A percentile compares a stretch with the other conserved stretches of the same genome.
These are phyloP conservation scores for Channa striata DNA, from an alignment of 2,797 vertebrate genomes.

Conservation along the genomic window DNA sequence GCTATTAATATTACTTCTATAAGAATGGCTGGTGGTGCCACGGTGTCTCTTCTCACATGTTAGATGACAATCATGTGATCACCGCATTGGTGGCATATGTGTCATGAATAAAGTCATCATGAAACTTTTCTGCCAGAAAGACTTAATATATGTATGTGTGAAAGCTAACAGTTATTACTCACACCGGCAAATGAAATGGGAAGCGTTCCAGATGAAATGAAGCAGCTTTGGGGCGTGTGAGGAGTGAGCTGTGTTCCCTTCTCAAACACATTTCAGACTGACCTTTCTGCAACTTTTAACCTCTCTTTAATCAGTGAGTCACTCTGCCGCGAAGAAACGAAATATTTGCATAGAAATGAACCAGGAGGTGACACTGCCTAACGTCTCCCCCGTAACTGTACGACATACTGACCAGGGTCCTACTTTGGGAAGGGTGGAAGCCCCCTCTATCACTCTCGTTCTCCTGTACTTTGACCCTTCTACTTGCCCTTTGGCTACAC, in stretches of 20 bases:
- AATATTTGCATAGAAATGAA: constrained; percentile 4
- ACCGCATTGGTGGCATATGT: background rate
- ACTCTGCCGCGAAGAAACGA: background rate
- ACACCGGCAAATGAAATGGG: background rate
- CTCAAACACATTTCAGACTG: background rate
- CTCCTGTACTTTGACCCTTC: constrained; percentile 53
- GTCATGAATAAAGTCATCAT: background rate
- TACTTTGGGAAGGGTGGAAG: constrained; percentile 67
- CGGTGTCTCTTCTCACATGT: background rate
- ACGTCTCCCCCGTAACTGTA: constrained; percentile 19
- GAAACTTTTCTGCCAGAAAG: background rate
- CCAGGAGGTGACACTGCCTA: background rate
- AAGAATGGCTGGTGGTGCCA: background rate
- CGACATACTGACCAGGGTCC: constrained; percentile 18
- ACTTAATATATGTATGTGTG: background rate
- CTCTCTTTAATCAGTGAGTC: constrained; percentile 5
- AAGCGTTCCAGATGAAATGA: background rate
- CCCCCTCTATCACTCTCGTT: constrained; percentile 42
- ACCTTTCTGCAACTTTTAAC: background rate
- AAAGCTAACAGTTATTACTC: background rate
- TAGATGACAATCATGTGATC: background rate
- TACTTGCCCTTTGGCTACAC: constrained; percentile 53
- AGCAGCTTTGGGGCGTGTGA: background rate
- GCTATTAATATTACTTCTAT: no score
- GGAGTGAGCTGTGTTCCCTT: background rate